Percentiles rank a stretch among this genome's conserved stretches.
These are phyloP conservation scores for Ctenopoma kingsleyae DNA, from an alignment of 2,797 vertebrate species.

Conservation along the genomic window DNA sequence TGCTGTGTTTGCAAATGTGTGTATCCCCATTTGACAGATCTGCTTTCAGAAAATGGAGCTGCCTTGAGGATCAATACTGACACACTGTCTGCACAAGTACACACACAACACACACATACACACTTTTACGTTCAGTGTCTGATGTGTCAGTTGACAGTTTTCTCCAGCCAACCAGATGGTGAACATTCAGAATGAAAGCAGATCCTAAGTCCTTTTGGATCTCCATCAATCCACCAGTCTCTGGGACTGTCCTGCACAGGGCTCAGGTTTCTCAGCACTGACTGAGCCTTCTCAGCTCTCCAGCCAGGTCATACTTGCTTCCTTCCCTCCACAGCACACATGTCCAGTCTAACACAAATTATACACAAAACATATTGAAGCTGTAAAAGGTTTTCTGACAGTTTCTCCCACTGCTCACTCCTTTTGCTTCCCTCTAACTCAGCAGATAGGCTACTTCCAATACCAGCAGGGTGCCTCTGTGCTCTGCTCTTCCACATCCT, in stretches of 20 bases:
- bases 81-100: conserved; percentile 60
- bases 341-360: conserved; percentile 15
- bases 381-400: conserved; percentile 39
- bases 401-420: conserved; percentile 38
- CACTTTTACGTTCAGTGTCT: conserved; percentile 64
- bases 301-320: conserved; percentile 20
- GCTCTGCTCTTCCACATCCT: conserved; percentile 30
- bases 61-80: conserved; percentile 80
- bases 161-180: conserved; percentile 80
- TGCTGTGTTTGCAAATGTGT: conserved; percentile 49
- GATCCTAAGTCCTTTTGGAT: conserved; percentile 78
- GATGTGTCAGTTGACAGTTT: conserved; percentile 81
- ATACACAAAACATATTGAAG: conserved; percentile 22
- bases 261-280: conserved; percentile 64
- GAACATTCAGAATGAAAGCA: conserved; percentile 83
- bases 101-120: conserved; percentile 34
- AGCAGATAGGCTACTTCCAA: conserved; percentile 40
- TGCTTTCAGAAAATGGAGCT: conserved; percentile 75
- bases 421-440: conserved; percentile 37
- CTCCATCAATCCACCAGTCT: conserved; percentile 73
- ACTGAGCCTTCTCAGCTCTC: conserved; percentile 41
- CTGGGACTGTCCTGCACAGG: conserved; percentile 61
- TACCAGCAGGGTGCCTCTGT: conserved; percentile 30
- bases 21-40: conserved; percentile 74
- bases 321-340: conserved; percentile 15